Percentiles rank a stretch among this genome's conserved stretches.
These are phyloP conservation scores for Pampusana beccarii DNA, from an alignment of 2,113 vertebrate genomes.

Conservation along the genomic window DNA sequence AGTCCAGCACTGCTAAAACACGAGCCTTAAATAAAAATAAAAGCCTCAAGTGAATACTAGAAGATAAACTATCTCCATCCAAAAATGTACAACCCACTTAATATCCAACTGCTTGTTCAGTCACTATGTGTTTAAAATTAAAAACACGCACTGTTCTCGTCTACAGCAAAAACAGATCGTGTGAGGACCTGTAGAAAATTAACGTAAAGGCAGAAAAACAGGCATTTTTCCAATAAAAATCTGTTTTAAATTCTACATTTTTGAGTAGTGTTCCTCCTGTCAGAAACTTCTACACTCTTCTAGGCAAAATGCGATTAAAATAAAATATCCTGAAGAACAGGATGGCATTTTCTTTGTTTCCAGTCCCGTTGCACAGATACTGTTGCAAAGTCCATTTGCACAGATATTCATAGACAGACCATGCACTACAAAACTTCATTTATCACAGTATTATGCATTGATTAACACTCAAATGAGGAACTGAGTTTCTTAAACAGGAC, in stretches of 20 bases:
- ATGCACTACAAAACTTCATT: neutral
- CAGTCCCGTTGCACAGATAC: neutral
- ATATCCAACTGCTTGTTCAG: neutral
- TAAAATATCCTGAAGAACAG: neutral
- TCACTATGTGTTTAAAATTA: neutral
- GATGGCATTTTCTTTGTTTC: neutral
- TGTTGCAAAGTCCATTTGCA: neutral
- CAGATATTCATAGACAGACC: neutral
- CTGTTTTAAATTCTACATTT: neutral
- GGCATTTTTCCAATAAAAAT: neutral
- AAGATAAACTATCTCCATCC: neutral
- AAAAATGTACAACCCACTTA: neutral
- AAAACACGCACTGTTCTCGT: neutral
- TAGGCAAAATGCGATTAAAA: neutral
- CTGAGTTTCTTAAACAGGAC: neutral
- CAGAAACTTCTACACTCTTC: neutral
- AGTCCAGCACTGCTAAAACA: constrained; percentile 90
- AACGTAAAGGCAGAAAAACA: neutral
- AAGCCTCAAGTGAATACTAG: neutral
- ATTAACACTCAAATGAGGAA: neutral
- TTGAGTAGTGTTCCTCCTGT: neutral
- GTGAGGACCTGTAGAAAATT: neutral
- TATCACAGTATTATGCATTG: neutral
- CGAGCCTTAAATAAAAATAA: constrained; percentile 77
- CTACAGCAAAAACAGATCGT: neutral